Base-by-base conservation (phyloP, 2,888 invertebrate genomes). In the Synergus umbraculus region DNA sequence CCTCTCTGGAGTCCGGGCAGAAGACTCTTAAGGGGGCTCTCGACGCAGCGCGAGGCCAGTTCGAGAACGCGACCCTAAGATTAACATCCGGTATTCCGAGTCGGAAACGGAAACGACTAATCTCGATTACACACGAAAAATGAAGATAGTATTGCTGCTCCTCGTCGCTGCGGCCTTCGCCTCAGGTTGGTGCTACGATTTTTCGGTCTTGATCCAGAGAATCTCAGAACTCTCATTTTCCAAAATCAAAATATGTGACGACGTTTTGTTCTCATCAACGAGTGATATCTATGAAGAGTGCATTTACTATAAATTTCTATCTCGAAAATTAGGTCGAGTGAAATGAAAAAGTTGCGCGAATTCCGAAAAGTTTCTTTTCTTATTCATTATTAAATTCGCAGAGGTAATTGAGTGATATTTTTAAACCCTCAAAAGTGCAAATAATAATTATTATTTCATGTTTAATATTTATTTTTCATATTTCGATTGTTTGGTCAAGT, bases 141-240 rank as follows among this genome's bases (percentile, higher is more conserved):
- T 94, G 91, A 91, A 94, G 90, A 93, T 94, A 90, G 92, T 93
- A 89, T 93, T 93, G 91, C 90, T 94, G 86, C 89, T 94, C 92
- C 92, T 94, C 88, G 91, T 93, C 90, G 93, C 93, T 91, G 93
- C 93, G 88, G 93, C 92, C 88, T 93, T 94, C 82, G 93, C 93
- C 78, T 92, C 94, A 93, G 94, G 94, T 94, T 93, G 88, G 93
- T 93, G 67, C 69, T 77, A 63, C 67, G 67, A 44, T 46, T 67
- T 67, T 66, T 66, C 66, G 66, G 66, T 2, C 10, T 44, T 9
- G 66, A n/a, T 66, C 49, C 49, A n/a, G n/a, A 49, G 15, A 49
- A 49, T 7, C 49, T n/a, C 49, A 49, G 12, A 10, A 22, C n/a
- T 66, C 15, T n/a, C n/a, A 66, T 43, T 66, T 66, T 44, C 15